These are phyloP conservation scores for Argynnis bischoffii DNA, from an alignment of 2,888 invertebrate species.

Conservation along the genomic window DNA sequence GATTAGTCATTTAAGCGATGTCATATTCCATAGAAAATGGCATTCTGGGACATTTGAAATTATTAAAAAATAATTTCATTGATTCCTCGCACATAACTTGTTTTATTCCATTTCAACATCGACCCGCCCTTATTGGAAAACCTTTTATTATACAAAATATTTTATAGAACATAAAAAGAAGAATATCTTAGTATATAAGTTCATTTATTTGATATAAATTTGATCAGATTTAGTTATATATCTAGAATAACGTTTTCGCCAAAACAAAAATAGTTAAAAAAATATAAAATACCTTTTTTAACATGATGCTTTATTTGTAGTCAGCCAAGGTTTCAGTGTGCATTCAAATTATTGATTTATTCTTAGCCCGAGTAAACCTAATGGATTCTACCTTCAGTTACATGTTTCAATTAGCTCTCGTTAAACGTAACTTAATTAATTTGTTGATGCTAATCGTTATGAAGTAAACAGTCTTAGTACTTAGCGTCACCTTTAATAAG, in stretches of 20 bases:
- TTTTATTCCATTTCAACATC: not conserved
- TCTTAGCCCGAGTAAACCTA: not conserved
- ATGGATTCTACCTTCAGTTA: conserved; percentile 8
- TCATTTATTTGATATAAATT: too few species aligned
- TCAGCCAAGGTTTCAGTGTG: not conserved
- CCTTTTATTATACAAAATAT: too few species aligned
- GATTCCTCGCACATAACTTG: conserved; percentile 10
- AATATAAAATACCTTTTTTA: too few species aligned
- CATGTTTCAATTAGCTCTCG: conserved; percentile 25
- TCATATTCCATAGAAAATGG: conserved; percentile 42
- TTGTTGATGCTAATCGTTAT: conserved; percentile 32
- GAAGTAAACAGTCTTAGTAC: conserved; percentile 33
- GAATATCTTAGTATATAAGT: too few species aligned
- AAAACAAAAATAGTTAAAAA: too few species aligned
- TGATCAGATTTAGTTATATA: too few species aligned
- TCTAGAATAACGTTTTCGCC: too few species aligned
- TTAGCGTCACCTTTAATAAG: conserved; percentile 45
- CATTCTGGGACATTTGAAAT: conserved; percentile 35
- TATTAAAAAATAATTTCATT: conserved; percentile 24
- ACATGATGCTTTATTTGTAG: too few species aligned
- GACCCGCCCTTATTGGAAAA: too few species aligned
- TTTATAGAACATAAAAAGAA: too few species aligned
- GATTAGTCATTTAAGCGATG: conserved; percentile 43
- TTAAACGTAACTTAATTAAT: conserved; percentile 31
- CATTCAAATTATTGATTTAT: not conserved